Conservation (phyloP, 2,797 vertebrate species). For the Myotis daubentonii region DNA sequence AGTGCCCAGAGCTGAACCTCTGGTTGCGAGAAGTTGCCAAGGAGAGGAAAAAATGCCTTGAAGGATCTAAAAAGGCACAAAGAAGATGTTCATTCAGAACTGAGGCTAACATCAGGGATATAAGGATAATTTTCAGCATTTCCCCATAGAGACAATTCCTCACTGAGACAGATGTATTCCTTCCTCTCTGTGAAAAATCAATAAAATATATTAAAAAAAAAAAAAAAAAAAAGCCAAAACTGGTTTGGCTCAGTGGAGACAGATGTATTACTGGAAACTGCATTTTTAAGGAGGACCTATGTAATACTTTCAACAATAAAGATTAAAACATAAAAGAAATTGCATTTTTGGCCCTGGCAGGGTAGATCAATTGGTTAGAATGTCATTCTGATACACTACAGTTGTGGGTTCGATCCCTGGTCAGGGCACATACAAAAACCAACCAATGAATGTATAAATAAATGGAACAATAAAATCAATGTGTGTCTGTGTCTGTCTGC, state of each 20-base stretch:
- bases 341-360: neutral
- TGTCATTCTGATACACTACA: neutral
- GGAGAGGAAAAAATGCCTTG: conserved; percentile 93
- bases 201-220: too few species aligned
- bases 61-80: conserved; percentile 88
- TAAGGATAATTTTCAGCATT: neutral
- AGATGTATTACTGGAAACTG: too few species aligned
- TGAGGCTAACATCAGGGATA: neutral
- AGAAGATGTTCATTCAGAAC: conserved; percentile 9
- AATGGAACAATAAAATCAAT: neutral
- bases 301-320: too few species aligned
- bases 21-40: conserved; percentile 92
- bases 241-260: too few species aligned
- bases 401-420: neutral
- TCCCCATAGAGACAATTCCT: neutral
- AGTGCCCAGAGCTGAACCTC: conserved; percentile 95
- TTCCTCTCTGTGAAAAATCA: too few species aligned
- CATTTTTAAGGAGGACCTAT: neutral
- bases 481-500: too few species aligned
- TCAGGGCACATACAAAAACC: neutral
- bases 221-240: too few species aligned
- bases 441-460: neutral
- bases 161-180: too few species aligned
- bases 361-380: neutral
- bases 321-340: neutral